Evolutionary conservation across 2,888 invertebrate genomes (phyloP).

Genomic region (Loripinus fragilis): DNA sequence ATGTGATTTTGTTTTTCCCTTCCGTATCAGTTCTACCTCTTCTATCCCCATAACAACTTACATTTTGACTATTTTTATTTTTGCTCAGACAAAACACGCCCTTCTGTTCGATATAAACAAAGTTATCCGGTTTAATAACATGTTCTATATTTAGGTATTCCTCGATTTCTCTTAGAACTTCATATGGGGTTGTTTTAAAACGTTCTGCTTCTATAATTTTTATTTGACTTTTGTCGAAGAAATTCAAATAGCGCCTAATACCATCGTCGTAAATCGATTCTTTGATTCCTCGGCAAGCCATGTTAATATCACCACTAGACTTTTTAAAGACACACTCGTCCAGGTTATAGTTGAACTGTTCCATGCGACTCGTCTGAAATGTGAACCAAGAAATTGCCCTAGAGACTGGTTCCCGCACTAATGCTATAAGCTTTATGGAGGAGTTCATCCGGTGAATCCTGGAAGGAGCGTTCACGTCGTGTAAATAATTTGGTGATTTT

Average conservation of each 20-base stretch:
- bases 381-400: conserved; percentile 98
- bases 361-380: conserved; percentile 27
- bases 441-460: conserved; percentile 96
- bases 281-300: background rate
- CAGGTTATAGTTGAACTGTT: background rate
- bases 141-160: conserved; percentile 67
- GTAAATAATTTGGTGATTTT: conserved; percentile 98
- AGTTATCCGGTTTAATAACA: conserved; percentile 87
- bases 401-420: conserved; percentile 97
- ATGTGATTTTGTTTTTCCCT: background rate
- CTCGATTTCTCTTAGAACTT: conserved; percentile 57
- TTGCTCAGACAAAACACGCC: background rate
- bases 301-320: background rate
- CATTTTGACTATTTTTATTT: background rate
- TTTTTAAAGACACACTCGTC: background rate
- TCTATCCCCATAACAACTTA: background rate
- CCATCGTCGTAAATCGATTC: background rate
- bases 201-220: background rate
- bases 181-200: background rate
- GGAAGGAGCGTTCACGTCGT: conserved; percentile 96
- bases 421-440: conserved; percentile 92
- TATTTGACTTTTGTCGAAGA: background rate
- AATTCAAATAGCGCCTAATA: background rate
- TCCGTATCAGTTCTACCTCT: background rate
- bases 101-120: conserved; percentile 90